These are phyloP conservation scores for Schizopygopsis malacanthus DNA, from an alignment of 2,797 vertebrate species.

Conservation along the genomic window DNA sequence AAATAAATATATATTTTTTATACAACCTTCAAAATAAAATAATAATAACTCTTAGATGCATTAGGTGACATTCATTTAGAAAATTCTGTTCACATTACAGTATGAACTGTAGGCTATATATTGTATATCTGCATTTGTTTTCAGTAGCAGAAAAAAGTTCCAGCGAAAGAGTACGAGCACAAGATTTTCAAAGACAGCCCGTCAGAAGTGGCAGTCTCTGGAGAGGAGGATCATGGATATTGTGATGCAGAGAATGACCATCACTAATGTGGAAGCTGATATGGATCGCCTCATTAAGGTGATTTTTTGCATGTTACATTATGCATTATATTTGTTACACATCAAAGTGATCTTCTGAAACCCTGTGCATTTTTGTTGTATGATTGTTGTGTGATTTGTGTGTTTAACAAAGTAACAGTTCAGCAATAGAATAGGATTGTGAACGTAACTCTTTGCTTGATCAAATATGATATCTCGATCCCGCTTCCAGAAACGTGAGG, in stretches of 20 bases:
- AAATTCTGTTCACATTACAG: background rate
- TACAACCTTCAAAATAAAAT: background rate
- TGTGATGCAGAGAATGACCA: slow-evolving; percentile 97
- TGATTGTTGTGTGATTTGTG: background rate
- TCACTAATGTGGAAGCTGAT: slow-evolving; percentile 91
- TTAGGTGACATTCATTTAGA: background rate
- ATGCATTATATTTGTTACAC: background rate
- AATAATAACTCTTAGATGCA: background rate
- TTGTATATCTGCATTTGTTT: background rate
- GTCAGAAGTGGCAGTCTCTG: slow-evolving; percentile 94
- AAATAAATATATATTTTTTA: background rate
- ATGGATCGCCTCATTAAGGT: slow-evolving; percentile 98
- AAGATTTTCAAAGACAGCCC: slow-evolving; percentile 87
- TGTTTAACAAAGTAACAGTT: background rate
- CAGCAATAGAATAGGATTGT: background rate
- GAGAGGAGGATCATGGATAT: slow-evolving; percentile 92
- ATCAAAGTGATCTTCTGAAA: background rate
- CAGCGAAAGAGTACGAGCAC: slow-evolving; percentile 85
- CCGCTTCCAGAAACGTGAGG: slow-evolving; percentile 91
- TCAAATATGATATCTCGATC: background rate
- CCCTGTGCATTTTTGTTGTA: background rate
- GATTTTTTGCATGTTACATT: background rate
- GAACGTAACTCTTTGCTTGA: background rate
- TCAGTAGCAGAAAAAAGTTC: slow-evolving; percentile 85
- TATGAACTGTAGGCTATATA: background rate